These are phyloP conservation scores for Athalia cordata DNA, from an alignment of 2,888 invertebrate species.

Conservation along the genomic window DNA sequence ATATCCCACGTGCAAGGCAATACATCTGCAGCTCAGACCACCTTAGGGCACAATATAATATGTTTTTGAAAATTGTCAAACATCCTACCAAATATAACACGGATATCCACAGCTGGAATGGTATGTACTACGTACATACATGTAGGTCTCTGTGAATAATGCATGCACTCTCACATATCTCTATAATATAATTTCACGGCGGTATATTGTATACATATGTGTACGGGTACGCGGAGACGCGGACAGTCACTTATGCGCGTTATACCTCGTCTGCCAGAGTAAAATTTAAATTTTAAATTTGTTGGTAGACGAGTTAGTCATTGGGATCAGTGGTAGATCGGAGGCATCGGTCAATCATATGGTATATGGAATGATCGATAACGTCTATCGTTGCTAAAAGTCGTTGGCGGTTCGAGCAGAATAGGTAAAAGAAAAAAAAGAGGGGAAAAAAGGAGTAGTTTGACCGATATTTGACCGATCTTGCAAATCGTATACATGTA, in stretches of 20 bases:
- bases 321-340: background rate
- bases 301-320: conserved; percentile 35
- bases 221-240: background rate
- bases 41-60: too few relatives aligned
- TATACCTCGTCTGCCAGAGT: conserved; percentile 20
- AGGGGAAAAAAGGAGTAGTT: background rate
- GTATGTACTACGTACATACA: background rate
- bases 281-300: conserved; percentile 37
- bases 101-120: background rate
- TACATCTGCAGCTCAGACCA: too few relatives aligned
- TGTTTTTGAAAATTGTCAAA: too few relatives aligned
- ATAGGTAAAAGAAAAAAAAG: background rate
- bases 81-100: background rate
- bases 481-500: background rate
- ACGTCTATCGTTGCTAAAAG: conserved; percentile 10
- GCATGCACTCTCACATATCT: background rate
- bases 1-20: too few relatives aligned
- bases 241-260: background rate
- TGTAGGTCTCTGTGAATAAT: background rate
- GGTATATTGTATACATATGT: background rate
- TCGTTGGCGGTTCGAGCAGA: background rate
- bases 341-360: conserved; percentile 12
- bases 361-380: conserved; percentile 1
- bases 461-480: conserved; percentile 20
- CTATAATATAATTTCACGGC: too few relatives aligned